phyloP scores from a whole-genome alignment of 1,140 invertebrate genomes.

The Bombus polaris region DNA sequence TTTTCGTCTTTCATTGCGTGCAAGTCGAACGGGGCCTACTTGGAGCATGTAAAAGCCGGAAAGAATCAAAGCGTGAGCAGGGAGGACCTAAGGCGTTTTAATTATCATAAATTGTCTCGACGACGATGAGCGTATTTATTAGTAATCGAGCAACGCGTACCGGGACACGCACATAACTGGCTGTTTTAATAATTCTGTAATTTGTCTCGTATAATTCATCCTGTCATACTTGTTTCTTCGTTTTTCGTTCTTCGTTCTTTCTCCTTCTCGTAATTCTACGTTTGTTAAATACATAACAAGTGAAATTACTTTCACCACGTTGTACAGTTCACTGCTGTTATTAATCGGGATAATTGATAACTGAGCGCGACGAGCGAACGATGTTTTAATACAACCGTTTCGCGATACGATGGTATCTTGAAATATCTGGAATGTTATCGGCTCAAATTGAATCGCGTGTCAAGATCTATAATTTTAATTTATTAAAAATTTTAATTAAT shows the following conservation, averaged over 20 bases:
- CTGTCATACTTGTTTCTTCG: background rate
- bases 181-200: conserved; percentile 28
- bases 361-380: background rate
- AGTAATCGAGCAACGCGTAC: background rate
- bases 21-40: background rate
- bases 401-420: background rate
- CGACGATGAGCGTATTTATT: conserved; percentile 14
- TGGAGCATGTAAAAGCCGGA: background rate
- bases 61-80: background rate
- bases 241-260: too few species aligned
- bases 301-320: conserved; percentile 8
- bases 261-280: background rate
- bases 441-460: too few species aligned
- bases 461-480: background rate
- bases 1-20: conserved; percentile 14
- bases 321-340: background rate
- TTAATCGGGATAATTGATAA: conserved; percentile 2
- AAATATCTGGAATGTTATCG: background rate
- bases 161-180: too few species aligned
- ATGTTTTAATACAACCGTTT: background rate
- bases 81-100: background rate
- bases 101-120: conserved; percentile 12
- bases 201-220: background rate
- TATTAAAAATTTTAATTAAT: background rate
- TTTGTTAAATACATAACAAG: background rate